These are phyloP conservation scores for Aurelia sp. DNA, from an alignment of 30 jellyfish, hydroid and myxozoan genomes.

Conservation along the genomic window DNA sequence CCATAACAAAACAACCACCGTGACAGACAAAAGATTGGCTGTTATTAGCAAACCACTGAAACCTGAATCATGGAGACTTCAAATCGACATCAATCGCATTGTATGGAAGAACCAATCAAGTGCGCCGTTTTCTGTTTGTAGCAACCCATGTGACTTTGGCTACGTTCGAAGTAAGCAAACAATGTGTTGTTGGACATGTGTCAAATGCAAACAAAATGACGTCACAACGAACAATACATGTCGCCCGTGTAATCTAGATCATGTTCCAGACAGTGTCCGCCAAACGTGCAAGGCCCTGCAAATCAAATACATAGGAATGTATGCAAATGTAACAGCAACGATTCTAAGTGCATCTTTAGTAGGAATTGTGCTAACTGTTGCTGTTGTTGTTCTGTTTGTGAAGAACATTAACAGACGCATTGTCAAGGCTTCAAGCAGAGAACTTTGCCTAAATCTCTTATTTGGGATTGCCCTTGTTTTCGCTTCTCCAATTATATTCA, in stretches of 20 bases:
- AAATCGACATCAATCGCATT: conserved; percentile 23
- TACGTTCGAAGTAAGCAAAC: conserved; percentile 6
- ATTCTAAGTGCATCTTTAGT: conserved; percentile 10
- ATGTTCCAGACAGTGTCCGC: conserved; percentile 52
- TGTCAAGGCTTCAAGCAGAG: conserved; percentile 89
- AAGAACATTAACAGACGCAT: conserved; percentile 62
- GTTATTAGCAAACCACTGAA: conserved; percentile 1
- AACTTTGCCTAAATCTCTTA: conserved; percentile 77
- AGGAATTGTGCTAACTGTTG: conserved; percentile 66
- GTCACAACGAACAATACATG: conserved; percentile 76
- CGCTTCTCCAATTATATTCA: conserved; percentile 69
- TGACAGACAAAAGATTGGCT: background rate
- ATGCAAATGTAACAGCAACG: conserved; percentile 8
- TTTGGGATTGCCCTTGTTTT: conserved; percentile 68
- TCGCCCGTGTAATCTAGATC: conserved; percentile 43
- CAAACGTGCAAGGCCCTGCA: conserved; percentile 51
- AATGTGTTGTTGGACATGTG: conserved; percentile 88
- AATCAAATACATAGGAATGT: background rate
- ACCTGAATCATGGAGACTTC: conserved; percentile 54
- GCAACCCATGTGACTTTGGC: conserved; percentile 68
- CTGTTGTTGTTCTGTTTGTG: conserved; percentile 69
- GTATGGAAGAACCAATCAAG: conserved; percentile 23
- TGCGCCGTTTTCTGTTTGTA: conserved; percentile 72
- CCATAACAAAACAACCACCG: background rate
- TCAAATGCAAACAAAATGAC: conserved; percentile 55